Evolutionary conservation across 2,797 vertebrate genomes (phyloP), one percentile per base, ranked within the genome.

Genomic region (Babyrousa celebensis): DNA sequence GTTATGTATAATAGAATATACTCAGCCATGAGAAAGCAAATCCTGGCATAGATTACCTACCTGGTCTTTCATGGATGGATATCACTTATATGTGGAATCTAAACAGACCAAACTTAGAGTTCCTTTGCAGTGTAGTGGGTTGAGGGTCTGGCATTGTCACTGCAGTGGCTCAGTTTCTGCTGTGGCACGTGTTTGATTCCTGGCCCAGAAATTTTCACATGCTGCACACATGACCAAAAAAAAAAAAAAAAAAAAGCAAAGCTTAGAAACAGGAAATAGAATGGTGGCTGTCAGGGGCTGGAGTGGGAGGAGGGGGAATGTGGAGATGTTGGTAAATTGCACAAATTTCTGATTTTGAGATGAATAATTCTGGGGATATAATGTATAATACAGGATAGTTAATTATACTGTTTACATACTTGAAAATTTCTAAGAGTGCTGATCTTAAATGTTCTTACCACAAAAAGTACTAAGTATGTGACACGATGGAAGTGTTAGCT

Each of bases 321-420:
- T 11, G 3, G 62, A 54, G 75, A 71, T 40, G n/a, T 14, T 62
- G 36, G 40, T 36, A 86, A 79, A 71, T 63, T 4, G 56, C 29
- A 63, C 15, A 93, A 79, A 62, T 65, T 86, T 93, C 54, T 40
- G 62, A 40, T 79, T 79, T 29, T 21, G 29, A 63, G n/a, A 86
- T 71, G 29, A 79, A 21, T 79, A 62, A 36, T 36, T 71, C 65
- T 79, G 52, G 32, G 40, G 12, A 79, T 87, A 40, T 25, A 54
- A 48, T 21, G 40, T 86, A 27, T 23, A 78, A n/a, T n/a, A 18
- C 29, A n/a, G 40, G 14, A 63, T 79, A 52, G 36, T 36, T 36
- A 36, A 36, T 36, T 36, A 93, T 72, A 54, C 10, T 63, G 14
- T 63, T 58, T 71, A 79, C 16, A 36, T 52, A 23, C 67, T 54